Evolutionary conservation across 2,888 invertebrate genomes (phyloP).

Genomic region (Litoditis marina): DNA sequence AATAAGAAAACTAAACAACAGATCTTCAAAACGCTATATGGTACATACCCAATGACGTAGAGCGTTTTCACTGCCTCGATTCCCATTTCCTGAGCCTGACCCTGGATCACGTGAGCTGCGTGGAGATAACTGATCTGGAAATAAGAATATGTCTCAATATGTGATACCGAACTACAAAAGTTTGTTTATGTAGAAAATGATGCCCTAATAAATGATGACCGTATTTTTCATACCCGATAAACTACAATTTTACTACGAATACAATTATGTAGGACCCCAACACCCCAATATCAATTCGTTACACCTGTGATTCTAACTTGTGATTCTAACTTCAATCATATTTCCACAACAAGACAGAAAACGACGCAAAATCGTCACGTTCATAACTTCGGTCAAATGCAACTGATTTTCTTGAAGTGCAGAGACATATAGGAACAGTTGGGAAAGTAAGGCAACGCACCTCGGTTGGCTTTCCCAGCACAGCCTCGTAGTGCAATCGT

Average conservation of each 20-base stretch:
- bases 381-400: neutral
- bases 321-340: no score
- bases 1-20: neutral
- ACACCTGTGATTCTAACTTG: no score
- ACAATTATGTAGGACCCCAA: no score
- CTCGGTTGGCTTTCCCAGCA: conserved; percentile 70
- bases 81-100: conserved; percentile 67
- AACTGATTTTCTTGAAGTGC: neutral
- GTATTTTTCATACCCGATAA: no score
- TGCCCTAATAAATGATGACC: no score
- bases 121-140: conserved; percentile 70
- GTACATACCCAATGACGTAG: conserved; percentile 70
- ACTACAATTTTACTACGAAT: no score
- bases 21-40: neutral
- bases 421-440: no score
- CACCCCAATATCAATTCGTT: no score
- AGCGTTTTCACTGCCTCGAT: conserved; percentile 67
- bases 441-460: conserved; percentile 11
- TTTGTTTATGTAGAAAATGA: no score
- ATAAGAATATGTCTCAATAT: no score
- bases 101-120: conserved; percentile 68
- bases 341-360: no score
- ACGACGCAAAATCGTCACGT: neutral
- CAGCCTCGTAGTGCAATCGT: conserved; percentile 67
- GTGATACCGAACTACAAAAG: no score